Base-by-base conservation (phyloP, 2,888 invertebrate genomes). In the Erannis defoliaria region DNA sequence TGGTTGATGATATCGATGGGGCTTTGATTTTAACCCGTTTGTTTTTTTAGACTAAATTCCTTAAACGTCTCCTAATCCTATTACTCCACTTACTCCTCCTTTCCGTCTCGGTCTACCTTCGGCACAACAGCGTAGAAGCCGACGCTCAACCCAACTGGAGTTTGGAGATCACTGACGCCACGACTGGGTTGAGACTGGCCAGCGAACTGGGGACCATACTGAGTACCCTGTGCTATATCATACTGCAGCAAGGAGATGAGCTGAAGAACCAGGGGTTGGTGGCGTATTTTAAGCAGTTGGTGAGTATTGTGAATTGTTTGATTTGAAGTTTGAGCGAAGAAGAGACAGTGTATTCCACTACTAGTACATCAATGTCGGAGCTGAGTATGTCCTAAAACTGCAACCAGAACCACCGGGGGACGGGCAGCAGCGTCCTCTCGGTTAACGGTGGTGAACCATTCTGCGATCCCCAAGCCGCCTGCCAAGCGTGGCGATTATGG, bases 181-280 rank as follows among this genome's bases (percentile, higher is more conserved):
- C 88, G 37, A 84, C 86, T 42, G 94, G 94, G 31, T 82, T 94
- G 0, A 93, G 98, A 19, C 95, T 97, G 76, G 94, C 95, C 16
- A 96, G 96, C 75, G 99, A 99, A 93, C 90, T 97, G 58, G 96
- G 97, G 4, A 98, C 98, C 0, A 94, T 98, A 55, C 81, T 96
- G 2, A 97, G 98, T 14, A 98, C 99, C 6, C 84, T 98, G 3
- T 96, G 96, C 77, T 99, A 98, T 81, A 95, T 99, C 5, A 93
- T 98, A 62, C 93, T 98, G 64, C 99, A 99, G 85, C 98, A 99
- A 84, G 97, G 98, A 0, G 97, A 97, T 75, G 99, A 99, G 91
- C 96, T 99, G 61, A 96, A 97, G 85, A 98, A 99, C 83, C 98
- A 99, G 83, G 99, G 99, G 4, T 84, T 98, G 10, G 93, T 95